Base-by-base conservation (phyloP, 2,797 vertebrate genomes). In the Zenarchopterus dispar region DNA sequence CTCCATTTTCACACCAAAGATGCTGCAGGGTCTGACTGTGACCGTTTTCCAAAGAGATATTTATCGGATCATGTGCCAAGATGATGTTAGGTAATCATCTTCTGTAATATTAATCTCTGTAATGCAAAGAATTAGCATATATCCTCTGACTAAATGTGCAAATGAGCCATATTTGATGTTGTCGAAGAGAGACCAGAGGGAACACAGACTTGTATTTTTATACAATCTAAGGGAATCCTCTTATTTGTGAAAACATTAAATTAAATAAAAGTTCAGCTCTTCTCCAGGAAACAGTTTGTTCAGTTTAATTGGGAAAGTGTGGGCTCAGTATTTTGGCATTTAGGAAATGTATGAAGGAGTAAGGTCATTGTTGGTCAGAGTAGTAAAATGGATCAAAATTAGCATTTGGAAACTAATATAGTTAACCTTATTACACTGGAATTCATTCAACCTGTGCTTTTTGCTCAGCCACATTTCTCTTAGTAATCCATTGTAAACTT, bases 1-100 rank as follows among this genome's bases (percentile, higher is more conserved):
- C 88, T 81, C 74, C 81, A 51, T 46, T 36, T 73, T 88, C 65
- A 67, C 83, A 75, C 56, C 49, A 17, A 39, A 62, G 44, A 67
- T 28, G 50, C 55, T 75, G 60, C 73, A 60, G 55, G 10, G 3
- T 48, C 39, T 70, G 63, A 73, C 62, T 78, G 59, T 50, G 56
- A 31, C 42, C 68, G 11, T 57, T 80, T 69, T 28, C 43, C 59
- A 17, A 36, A 5, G 19, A 42, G 18, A 68, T 26, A 45, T 70
- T 73, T 47, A 11, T 54, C 47, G 42, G 18, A 61, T 59, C 22
- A 8, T 44, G 46, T 54, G 50, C 60, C 39, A n/a, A 42, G 56
- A 63, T 55, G 22, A 4, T 19, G 33, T 36, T 36, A 36, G 33
- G 33, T 36, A 36, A 13, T 39, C 36, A 39, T 73, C 39, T 46